Evolutionary conservation across 2,888 invertebrate genomes (phyloP).

Genomic region (Augiades crinisus): DNA sequence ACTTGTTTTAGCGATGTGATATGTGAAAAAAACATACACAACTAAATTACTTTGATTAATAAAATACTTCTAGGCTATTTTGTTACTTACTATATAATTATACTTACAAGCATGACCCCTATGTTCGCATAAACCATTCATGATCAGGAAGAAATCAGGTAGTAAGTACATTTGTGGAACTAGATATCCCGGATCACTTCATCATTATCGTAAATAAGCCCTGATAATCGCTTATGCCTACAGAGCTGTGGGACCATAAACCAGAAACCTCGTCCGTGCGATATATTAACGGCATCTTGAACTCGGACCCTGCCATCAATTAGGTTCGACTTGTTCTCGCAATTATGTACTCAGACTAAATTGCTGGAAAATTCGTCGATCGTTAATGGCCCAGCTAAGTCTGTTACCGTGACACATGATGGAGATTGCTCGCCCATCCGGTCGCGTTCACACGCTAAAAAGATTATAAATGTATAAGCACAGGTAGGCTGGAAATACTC

Average conservation of each 20-base stretch:
- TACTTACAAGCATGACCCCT: too few species aligned
- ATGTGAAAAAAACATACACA: too few species aligned
- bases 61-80: too few species aligned
- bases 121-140: too few species aligned
- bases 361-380: constrained; percentile 72
- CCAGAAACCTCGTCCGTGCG: constrained; percentile 50
- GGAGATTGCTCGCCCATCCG: constrained; percentile 36
- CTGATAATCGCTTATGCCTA: constrained; percentile 2
- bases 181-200: too few species aligned
- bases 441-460: constrained; percentile 49
- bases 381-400: constrained; percentile 63
- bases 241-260: constrained; percentile 23
- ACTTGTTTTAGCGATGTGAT: too few species aligned
- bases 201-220: neutral
- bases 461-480: constrained; percentile 8
- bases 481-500: constrained; percentile 6
- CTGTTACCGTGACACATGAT: constrained; percentile 59
- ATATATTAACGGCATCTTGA: constrained; percentile 64
- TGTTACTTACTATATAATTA: too few species aligned
- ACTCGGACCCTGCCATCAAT: constrained; percentile 69
- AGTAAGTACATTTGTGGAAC: too few species aligned
- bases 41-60: too few species aligned
- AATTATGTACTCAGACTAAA: constrained; percentile 79
- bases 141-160: too few species aligned
- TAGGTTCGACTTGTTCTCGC: constrained; percentile 75